Base-by-base conservation (phyloP, 2,113 vertebrate species). In the Myodes glareolus region DNA sequence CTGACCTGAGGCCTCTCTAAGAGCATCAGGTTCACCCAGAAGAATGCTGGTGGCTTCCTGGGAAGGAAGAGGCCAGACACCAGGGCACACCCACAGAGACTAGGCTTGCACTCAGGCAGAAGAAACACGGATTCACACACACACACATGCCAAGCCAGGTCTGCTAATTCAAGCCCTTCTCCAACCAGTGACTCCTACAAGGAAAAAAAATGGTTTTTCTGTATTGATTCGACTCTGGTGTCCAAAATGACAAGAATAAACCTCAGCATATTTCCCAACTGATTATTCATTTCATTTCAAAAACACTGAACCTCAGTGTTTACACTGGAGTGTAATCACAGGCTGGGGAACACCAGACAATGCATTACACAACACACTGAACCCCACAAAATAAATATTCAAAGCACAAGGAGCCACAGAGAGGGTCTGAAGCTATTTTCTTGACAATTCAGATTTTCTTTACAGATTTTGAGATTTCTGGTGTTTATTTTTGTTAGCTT, bases 101-200 rank as follows among this genome's bases (percentile, higher is more conserved):
- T 97, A 97, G 97, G 99, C 98, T 98, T 98, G 98, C 98, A 98
- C 98, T 99, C 99, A 99, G 97, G 98, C 98, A 98, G 99, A 99
- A 99, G 99, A 98, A 99, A 99, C 98, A 98, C 97, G 98, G 98
- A 99, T 99, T 99, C 33, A n/a, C 99, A 99, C 99, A 42, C 27
- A 98, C 98, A 90, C 91, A 23, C 31, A 33, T 3, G 33, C 31
- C 52, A 82, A 55, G n/a, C 93, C 97, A 95, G 95, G 97, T 96
- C 92, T 88, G 50, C 80, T 98, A 96, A 97, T 89, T 96, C 42
- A 97, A 97, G 97, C 8, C 42, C 2, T 61, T 84, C 58, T 12
- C 36, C 2, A 47, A 25, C 76, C 84, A 95, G 88, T 52, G 91
- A 82, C 65, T 36, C 50, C 25, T n/a, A 70, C 42, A 39, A 67